Evolutionary conservation across 1,140 invertebrate species (phyloP).

Genomic region (Neodiprion fabricii): DNA sequence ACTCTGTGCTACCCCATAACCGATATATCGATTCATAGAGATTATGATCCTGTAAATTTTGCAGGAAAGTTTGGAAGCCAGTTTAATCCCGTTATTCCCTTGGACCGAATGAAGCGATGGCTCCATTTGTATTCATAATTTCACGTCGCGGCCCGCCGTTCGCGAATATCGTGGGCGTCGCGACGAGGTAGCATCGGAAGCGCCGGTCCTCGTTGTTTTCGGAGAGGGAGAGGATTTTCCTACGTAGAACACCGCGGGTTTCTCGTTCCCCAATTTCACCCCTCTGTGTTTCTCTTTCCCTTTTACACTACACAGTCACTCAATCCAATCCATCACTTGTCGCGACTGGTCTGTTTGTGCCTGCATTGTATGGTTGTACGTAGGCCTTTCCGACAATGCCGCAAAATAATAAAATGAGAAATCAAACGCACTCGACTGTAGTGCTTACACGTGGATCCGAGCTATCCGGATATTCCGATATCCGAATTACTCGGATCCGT

Average conservation of each 20-base stretch:
- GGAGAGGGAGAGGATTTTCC: neutral
- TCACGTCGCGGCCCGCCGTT: neutral
- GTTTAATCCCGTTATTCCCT: conserved; percentile 7
- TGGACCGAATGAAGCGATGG: neutral
- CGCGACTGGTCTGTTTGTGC: neutral
- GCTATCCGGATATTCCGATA: too few relatives aligned
- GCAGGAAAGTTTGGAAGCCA: conserved; percentile 1
- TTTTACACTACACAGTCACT: neutral
- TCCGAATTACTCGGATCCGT: too few relatives aligned
- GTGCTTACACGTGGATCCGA: too few relatives aligned
- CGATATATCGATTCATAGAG: neutral
- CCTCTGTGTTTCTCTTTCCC: neutral
- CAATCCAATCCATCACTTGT: neutral
- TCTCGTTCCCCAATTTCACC: neutral
- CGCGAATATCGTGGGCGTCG: neutral
- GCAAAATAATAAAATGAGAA: neutral
- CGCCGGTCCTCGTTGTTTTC: neutral
- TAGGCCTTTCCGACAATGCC: neutral
- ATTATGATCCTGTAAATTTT: neutral
- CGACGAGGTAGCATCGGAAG: neutral
- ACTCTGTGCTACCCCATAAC: neutral
- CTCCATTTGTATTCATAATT: conserved; percentile 7
- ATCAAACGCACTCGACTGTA: neutral
- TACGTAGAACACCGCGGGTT: neutral
- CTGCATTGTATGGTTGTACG: neutral